These are phyloP conservation scores for Neostethus bicornis DNA, from an alignment of 2,797 vertebrate species.

Conservation along the genomic window DNA sequence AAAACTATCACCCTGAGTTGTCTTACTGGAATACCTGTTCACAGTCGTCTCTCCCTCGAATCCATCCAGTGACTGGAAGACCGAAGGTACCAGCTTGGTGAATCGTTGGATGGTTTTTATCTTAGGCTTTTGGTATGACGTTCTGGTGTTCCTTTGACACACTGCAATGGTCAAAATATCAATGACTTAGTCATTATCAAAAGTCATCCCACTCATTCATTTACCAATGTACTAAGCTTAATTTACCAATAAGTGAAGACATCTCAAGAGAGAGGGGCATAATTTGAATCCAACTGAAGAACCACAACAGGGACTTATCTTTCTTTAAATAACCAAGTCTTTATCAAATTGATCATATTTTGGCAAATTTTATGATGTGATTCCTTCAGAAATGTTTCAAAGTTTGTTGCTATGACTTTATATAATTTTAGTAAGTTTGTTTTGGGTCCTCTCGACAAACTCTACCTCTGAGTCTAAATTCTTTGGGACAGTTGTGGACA, in stretches of 20 bases:
- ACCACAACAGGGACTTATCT: no score
- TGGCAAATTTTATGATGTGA: background rate
- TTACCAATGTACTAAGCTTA: no score
- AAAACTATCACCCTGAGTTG: background rate
- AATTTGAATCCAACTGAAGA: no score
- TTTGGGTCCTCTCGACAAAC: background rate
- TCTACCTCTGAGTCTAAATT: background rate
- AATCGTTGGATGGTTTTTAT: slow-evolving; percentile 6
- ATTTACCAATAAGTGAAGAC: no score
- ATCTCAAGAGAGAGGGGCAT: no score
- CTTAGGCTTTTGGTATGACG: background rate
- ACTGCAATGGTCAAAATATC: slow-evolving; percentile 25
- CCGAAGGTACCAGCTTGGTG: background rate
- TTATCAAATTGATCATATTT: background rate
- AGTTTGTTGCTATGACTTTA: background rate
- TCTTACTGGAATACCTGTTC: slow-evolving; percentile 11
- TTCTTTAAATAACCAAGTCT: no score
- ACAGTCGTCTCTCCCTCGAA: background rate
- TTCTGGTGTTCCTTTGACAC: background rate
- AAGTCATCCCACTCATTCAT: no score
- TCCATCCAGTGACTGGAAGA: background rate
- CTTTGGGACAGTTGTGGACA: background rate
- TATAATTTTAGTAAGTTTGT: background rate
- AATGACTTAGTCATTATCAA: no score
- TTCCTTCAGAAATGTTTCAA: background rate